Base-by-base conservation (phyloP, 2,888 invertebrate species). In the Lithophane ornitopus region DNA sequence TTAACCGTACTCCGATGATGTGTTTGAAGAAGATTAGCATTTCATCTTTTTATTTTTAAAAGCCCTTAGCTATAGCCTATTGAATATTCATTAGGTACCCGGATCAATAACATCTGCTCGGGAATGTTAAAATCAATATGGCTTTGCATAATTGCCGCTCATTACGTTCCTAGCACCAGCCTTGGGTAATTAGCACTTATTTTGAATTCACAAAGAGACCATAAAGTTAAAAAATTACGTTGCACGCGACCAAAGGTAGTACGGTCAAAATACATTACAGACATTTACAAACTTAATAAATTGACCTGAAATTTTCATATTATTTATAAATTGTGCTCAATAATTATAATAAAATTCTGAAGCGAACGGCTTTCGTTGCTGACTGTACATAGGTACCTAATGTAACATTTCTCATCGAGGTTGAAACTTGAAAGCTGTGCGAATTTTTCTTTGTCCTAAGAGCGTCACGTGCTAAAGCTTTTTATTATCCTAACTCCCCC, bases 401-500 rank as follows among this genome's bases (percentile, higher is more conserved):
- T 85, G 84, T 87, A 85, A 85, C 85, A 85, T 89, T 88, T 82
- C 80, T 76, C 74, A 80, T 81, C 85, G 90, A 89, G 88, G 90
- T 91, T 91, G 87, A 82, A 89, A 88, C 85, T 81, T 82, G 82
- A 89, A 92, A 91, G 90, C 90, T 89, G 81, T 87, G 89, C 87
- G 90, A 91, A 91, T 92, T 93, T 90, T 93, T 92, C 92, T 93
- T 94, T 93, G 92, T 93, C 91, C 89, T 90, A 90, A 93, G 84
- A 89, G 85, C 91, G 93, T 94, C 96, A 95, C 96, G 94, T 95
- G 91, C 93, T 89, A 89, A 91, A 93, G 93, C 93, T 90, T 94
- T 95, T 94, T 95, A 95, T 94, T 94, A 94, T 92, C 90, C 90
- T 80, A 85, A 86, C 90, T 87, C 84, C 87, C 83, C 85, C 74